These are phyloP conservation scores for Polymixis lichenea DNA, from an alignment of 2,888 invertebrate species.

Conservation along the genomic window DNA sequence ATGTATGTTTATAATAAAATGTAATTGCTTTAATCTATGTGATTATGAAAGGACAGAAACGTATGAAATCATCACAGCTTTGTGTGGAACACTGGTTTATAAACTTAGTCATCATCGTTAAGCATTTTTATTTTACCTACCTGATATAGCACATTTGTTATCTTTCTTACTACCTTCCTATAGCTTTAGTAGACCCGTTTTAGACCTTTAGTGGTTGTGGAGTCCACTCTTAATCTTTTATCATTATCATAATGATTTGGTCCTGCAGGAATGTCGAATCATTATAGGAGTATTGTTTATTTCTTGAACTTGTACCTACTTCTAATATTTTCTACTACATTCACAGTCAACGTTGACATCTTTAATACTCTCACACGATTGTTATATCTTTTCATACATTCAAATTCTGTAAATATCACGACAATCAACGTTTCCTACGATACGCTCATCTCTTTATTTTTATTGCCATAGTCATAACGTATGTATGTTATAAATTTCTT, in stretches of 20 bases:
- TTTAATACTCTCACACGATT: not conserved
- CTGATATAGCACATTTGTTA: not conserved
- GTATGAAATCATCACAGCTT: constrained; percentile 33
- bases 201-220: not conserved
- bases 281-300: not conserved
- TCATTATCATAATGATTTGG: not conserved
- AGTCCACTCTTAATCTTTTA: not conserved
- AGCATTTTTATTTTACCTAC: not conserved
- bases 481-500: constrained; percentile 10
- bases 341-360: not conserved
- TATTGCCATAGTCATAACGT: not conserved
- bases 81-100: constrained; percentile 1
- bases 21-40: constrained; percentile 12
- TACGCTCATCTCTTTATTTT: not conserved
- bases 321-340: not conserved
- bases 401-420: not conserved
- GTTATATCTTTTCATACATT: constrained; percentile 9
- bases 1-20: constrained; percentile 5
- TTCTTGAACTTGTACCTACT: not conserved
- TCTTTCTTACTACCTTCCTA: not conserved
- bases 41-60: constrained; percentile 12
- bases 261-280: too few relatives aligned
- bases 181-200: not conserved
- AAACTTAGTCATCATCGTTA: constrained; percentile 11
- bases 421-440: constrained; percentile 7